Evolutionary conservation across 2,113 vertebrate genomes (phyloP).

Genomic region (Forbesichthys agassizii): DNA sequence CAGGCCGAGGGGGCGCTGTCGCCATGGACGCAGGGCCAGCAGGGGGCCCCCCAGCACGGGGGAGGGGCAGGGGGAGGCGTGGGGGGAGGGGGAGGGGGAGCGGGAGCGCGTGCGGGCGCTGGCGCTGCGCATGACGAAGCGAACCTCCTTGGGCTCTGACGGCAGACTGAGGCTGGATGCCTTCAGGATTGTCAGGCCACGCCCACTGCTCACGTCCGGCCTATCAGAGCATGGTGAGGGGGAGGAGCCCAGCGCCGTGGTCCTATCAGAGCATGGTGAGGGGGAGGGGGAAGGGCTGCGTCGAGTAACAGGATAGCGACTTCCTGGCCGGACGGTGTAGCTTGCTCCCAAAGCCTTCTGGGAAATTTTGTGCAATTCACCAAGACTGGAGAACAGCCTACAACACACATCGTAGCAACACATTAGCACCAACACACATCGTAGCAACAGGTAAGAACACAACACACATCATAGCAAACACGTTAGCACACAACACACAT

Average conservation of each 20-base stretch:
- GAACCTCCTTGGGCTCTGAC: slow-evolving; percentile 96
- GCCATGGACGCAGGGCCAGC: slow-evolving; percentile 88
- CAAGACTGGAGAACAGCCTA: slow-evolving; percentile 98
- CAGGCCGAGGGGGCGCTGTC: slow-evolving; percentile 92
- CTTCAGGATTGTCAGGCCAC: slow-evolving; percentile 90
- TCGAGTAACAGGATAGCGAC: slow-evolving; percentile 91
- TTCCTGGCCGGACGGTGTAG: slow-evolving; percentile 92
- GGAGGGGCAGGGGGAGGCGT: slow-evolving; percentile 84
- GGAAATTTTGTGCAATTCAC: slow-evolving; percentile 96
- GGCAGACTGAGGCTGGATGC: slow-evolving; percentile 97
- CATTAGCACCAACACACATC: neutral
- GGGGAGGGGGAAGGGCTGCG: slow-evolving; percentile 93
- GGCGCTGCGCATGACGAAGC: slow-evolving; percentile 94
- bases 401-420: slow-evolving; percentile 17
- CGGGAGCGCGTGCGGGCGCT: slow-evolving; percentile 93
- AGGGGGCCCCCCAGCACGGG: slow-evolving; percentile 83
- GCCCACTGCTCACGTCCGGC: slow-evolving; percentile 67
- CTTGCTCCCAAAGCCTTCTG: slow-evolving; percentile 90
- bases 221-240: slow-evolving; percentile 51
- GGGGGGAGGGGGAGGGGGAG: slow-evolving; percentile 89
- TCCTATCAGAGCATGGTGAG: slow-evolving; percentile 79
- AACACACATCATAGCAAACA: too few relatives aligned
- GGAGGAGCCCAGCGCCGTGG: slow-evolving; percentile 78
- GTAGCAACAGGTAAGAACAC: neutral
- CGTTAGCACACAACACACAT: neutral